Evolutionary conservation across 2,888 invertebrate genomes (phyloP).

Genomic region (Bugulina stolonifera): DNA sequence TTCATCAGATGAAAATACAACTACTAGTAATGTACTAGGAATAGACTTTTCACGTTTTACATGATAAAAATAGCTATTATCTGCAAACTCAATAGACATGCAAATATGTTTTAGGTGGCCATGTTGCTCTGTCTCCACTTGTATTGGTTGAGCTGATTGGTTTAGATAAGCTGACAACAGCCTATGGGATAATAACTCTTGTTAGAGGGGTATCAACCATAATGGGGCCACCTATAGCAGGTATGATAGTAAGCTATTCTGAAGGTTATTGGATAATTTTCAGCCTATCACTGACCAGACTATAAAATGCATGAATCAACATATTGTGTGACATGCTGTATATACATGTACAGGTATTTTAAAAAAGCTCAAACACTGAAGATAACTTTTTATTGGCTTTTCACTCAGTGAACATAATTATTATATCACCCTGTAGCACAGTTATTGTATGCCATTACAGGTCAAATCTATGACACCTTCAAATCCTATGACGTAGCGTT

Average conservation of each 20-base stretch:
- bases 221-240: conserved; percentile 24
- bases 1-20: no score
- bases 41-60: no score
- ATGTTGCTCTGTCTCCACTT: conserved; percentile 16
- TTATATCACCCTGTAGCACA: no score
- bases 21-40: no score
- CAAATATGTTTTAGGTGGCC: not conserved
- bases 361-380: not conserved
- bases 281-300: not conserved
- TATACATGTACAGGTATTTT: not conserved
- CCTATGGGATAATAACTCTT: conserved; percentile 22
- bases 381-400: no score
- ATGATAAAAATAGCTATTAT: no score
- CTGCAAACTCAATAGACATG: not conserved
- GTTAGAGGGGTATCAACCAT: conserved; percentile 18
- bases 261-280: no score
- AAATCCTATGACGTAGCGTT: not conserved
- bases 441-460: not conserved
- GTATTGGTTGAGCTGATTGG: conserved; percentile 19
- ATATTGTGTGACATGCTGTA: not conserved
- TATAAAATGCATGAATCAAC: not conserved
- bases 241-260: no score
- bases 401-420: no score
- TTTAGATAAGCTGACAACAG: conserved; percentile 20
- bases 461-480: not conserved